Conservation (phyloP, 2,113 vertebrate species). For the Sphaerodactylus townsendi region DNA sequence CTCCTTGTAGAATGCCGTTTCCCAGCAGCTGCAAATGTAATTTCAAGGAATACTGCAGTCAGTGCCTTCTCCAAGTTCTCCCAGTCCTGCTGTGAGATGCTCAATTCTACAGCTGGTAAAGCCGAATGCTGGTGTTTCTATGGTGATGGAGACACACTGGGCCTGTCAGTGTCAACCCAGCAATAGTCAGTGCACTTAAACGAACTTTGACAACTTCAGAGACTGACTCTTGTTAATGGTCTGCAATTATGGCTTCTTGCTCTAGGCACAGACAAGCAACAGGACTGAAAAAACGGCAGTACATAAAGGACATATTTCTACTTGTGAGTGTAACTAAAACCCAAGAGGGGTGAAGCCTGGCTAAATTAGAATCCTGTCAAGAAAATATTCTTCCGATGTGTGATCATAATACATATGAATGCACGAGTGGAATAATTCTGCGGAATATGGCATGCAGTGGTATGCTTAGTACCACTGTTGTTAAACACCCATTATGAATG, state of each 20-base stretch:
- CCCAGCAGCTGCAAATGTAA: not conserved
- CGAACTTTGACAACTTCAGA: not conserved
- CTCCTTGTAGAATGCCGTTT: not conserved
- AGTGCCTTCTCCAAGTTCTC: conserved; percentile 17
- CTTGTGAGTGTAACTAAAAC: not conserved
- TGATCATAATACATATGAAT: not conserved
- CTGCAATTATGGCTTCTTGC: not conserved
- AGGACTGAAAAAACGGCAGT: not conserved
- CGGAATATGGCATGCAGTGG: not conserved
- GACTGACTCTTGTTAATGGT: not conserved
- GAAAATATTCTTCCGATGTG: not conserved
- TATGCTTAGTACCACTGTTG: not conserved
- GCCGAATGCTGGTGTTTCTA: not conserved
- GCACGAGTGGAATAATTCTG: no score
- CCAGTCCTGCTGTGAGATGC: not conserved
- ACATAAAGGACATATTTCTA: not conserved
- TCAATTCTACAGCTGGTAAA: not conserved
- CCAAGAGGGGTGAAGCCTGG: not conserved
- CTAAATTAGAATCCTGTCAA: not conserved
- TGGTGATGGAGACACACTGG: fast-evolving
- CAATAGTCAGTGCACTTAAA: not conserved
- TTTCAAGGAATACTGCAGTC: conserved; percentile 10
- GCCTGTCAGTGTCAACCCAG: not conserved
- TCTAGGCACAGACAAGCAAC: not conserved
- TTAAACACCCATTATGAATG: no score